These are phyloP conservation scores for Oopsacas minuta DNA, from an alignment of 37 sponge, comb jelly and placozoan genomes.

Conservation along the genomic window DNA sequence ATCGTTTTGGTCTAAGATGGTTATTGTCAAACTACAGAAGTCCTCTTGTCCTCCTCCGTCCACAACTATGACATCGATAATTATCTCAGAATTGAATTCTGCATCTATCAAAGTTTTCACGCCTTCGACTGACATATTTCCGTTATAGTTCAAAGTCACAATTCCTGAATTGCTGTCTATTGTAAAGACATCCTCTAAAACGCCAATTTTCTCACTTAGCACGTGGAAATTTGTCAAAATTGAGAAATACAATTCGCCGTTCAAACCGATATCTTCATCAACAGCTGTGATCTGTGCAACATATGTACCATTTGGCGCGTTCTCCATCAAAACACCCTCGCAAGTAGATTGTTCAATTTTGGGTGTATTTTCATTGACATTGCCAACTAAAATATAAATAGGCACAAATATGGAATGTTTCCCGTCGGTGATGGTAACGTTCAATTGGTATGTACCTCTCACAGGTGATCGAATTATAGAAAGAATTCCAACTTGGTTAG, in stretches of 20 bases:
- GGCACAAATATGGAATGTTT: background rate
- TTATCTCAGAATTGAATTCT: conserved; percentile 16
- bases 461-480: background rate
- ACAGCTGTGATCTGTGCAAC: background rate
- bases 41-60: conserved; percentile 40
- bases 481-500: background rate
- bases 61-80: conserved; percentile 32
- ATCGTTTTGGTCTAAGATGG: conserved; percentile 49
- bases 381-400: background rate
- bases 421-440: background rate
- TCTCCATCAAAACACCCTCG: background rate
- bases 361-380: conserved; percentile 13
- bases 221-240: background rate
- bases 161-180: background rate
- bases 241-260: background rate
- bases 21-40: conserved; percentile 34
- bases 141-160: background rate
- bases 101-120: conserved; percentile 21
- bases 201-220: background rate
- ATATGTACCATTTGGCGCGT: background rate
- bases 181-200: background rate
- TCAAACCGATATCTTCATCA: background rate
- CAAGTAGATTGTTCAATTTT: background rate
- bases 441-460: background rate
- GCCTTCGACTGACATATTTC: background rate